Evolutionary conservation across 1,140 invertebrate species (phyloP), one percentile per base, ranked within the genome.

Genomic region (Holotrichia oblita): DNA sequence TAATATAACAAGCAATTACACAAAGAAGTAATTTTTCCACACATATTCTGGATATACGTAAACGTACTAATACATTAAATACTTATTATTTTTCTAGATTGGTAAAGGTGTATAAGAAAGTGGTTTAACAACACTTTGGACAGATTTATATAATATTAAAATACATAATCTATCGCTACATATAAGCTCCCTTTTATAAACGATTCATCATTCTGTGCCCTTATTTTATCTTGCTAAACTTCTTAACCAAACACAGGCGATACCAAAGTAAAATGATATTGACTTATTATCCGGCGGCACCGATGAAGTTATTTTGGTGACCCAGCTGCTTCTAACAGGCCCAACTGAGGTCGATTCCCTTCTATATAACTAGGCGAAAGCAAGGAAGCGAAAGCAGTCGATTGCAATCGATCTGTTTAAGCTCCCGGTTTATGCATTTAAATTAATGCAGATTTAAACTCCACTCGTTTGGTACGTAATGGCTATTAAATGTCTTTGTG

Each of bases 401-500:
- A 55, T 55, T 55, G 48, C 48, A 55, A 55, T 55, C 48, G 48
- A 55, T 55, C 48, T 55, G n/a, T 17, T 55, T 55, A 55, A 55
- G 14, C 7, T 55, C 14, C n/a, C 17, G 48, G 48, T 17, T n/a
- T 17, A 17, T 55, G 48, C 3, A 55, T 55, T 55, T 55, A 55
- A 55, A 55, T 55, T 17, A 55, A 55, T 6, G 48, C 48, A 55
- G 48, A 3, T 55, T 55, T 4, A 55, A 55, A n/a, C n/a, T 0
- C 48, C 6, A 17, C 14, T 14, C 48, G 3, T 55, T 55, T 55
- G n/a, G 17, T 55, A 17, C 17, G 2, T 55, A 55, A 55, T 55
- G n/a, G 48, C 17, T 17, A 17, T 55, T 55, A 55, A 55, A 55
- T 3, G 14, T 55, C 17, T 55, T 55, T 55, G 27, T 4, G 27